These are phyloP conservation scores for Phrynocephalus forsythii DNA, from an alignment of 2,797 vertebrate species.

Conservation along the genomic window DNA sequence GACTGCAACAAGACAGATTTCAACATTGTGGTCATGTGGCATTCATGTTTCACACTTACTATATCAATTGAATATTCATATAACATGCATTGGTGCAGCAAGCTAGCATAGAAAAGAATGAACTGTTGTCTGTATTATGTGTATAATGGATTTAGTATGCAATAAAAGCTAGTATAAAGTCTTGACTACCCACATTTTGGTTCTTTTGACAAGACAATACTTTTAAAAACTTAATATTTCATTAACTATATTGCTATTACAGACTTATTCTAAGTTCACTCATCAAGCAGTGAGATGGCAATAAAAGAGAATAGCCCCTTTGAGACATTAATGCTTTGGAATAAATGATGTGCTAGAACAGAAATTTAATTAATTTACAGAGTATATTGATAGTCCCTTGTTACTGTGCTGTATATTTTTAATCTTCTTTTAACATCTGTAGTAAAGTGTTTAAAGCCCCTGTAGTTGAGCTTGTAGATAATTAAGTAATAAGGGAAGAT, in stretches of 20 bases:
- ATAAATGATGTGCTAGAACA: constrained; percentile 99
- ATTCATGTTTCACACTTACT: constrained; percentile 32
- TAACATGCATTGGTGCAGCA: constrained; percentile 10
- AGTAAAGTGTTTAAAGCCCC: constrained; percentile 87
- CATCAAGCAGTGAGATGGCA: constrained; percentile 96
- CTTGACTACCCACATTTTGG: constrained; percentile 56
- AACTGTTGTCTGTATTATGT: constrained; percentile 16
- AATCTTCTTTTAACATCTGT: constrained; percentile 97
- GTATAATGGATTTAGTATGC: constrained; percentile 12
- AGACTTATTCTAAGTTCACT: constrained; percentile 96
- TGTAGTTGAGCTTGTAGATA: constrained; percentile 85
- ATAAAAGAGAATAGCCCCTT: constrained; percentile 98
- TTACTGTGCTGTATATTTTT: constrained; percentile 97
- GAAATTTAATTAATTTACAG: constrained; percentile 99
- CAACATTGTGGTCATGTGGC: constrained; percentile 38
- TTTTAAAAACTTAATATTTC: constrained; percentile 93
- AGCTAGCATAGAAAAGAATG: not conserved
- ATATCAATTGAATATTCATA: constrained; percentile 6
- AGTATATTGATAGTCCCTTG: constrained; percentile 99
- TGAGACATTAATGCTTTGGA: constrained; percentile 94
- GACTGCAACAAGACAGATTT: constrained; percentile 26
- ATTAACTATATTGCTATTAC: constrained; percentile 96
- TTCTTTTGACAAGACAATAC: constrained; percentile 76
- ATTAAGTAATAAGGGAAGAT: constrained; percentile 85
- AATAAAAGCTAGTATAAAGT: constrained; percentile 44